A percentile compares a stretch with the other conserved stretches of the same genome.
These are phyloP conservation scores for Sesamia nonagrioides DNA, from an alignment of 1,140 invertebrate species.

Conservation along the genomic window DNA sequence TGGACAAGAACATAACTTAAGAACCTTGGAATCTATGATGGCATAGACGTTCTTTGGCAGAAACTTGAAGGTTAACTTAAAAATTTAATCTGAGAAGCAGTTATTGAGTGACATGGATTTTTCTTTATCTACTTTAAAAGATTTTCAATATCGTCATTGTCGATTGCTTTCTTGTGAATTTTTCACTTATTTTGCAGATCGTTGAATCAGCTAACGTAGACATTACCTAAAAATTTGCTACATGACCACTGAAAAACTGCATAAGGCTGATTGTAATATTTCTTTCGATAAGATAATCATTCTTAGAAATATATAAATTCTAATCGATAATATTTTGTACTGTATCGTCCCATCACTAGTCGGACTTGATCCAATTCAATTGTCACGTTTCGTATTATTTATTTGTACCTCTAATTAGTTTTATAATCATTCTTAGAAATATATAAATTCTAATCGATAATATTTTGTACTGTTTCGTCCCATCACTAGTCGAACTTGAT, in stretches of 20 bases:
- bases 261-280: too few species aligned
- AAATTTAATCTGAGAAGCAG: not conserved
- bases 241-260: too few species aligned
- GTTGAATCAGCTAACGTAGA: not conserved
- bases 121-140: not conserved
- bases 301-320: too few species aligned
- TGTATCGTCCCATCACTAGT: not conserved
- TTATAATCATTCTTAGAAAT: too few species aligned
- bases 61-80: conserved; percentile 19
- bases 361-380: too few species aligned
- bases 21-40: too few species aligned
- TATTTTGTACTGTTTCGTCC: not conserved
- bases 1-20: too few species aligned
- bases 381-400: conserved; percentile 1
- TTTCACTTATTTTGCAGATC: not conserved
- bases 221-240: too few species aligned
- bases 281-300: too few species aligned
- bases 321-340: too few species aligned
- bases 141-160: not conserved
- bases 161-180: not conserved
- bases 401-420: not conserved
- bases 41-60: not conserved
- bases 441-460: too few species aligned
- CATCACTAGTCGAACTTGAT: not conserved
- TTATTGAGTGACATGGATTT: not conserved